Evolutionary conservation across 2,113 vertebrate genomes (phyloP).

Genomic region (Python bivittatus): DNA sequence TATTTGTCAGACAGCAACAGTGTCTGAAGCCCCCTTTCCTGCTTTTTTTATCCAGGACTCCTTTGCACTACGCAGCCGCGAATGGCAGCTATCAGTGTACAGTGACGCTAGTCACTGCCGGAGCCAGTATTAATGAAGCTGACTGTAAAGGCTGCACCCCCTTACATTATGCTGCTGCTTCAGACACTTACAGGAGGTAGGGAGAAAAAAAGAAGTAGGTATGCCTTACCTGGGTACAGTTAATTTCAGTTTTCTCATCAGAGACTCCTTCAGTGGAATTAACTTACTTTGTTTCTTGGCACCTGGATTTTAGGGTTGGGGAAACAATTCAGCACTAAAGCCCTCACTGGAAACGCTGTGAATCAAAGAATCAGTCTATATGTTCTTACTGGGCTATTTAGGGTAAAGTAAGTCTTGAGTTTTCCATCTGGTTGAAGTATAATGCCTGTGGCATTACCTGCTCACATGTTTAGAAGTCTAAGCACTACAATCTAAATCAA

Average conservation of each 20-base stretch:
- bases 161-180: slow-evolving; percentile 92
- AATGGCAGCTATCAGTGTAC: slow-evolving; percentile 91
- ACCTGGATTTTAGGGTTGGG: neutral
- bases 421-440: neutral
- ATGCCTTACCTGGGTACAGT: rapidly evolving
- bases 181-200: slow-evolving; percentile 89
- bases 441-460: neutral
- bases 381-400: neutral
- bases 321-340: neutral
- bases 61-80: slow-evolving; percentile 92
- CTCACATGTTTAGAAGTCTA: neutral
- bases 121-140: slow-evolving; percentile 84
- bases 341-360: neutral
- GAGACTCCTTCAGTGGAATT: no score
- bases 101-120: slow-evolving; percentile 84
- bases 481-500: neutral
- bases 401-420: neutral
- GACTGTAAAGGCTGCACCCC: slow-evolving; percentile 91
- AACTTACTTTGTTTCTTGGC: neutral
- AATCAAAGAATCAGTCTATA: neutral
- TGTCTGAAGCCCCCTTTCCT: neutral
- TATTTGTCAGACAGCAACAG: neutral
- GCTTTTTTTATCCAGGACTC: slow-evolving; percentile 73
- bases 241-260: neutral
- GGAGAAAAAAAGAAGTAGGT: rapidly evolving